Conservation (phyloP, 2,888 invertebrate genomes). For the Stenurella melanura region DNA sequence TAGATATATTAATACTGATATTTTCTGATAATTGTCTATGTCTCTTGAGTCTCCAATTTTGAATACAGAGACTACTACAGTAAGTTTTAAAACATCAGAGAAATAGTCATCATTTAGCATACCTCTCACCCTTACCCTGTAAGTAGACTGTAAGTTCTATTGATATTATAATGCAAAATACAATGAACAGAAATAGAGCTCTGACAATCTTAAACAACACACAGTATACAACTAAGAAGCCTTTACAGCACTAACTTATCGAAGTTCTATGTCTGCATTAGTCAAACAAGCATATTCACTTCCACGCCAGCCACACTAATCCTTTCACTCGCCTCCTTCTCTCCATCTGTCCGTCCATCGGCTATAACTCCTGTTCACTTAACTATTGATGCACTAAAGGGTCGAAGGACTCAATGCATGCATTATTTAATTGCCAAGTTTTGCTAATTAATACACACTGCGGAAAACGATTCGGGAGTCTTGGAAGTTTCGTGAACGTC, state of each 20-base stretch:
- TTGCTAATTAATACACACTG: slow-evolving; percentile 48
- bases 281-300: slow-evolving; percentile 68
- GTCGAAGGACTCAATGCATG: slow-evolving; percentile 42
- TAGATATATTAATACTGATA: too few species aligned
- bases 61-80: too few species aligned
- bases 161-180: too few species aligned
- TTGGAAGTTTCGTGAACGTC: slow-evolving; percentile 12
- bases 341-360: slow-evolving; percentile 56
- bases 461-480: slow-evolving; percentile 4
- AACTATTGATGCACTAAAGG: slow-evolving; percentile 53
- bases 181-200: neutral
- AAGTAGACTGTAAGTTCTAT: too few species aligned
- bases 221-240: slow-evolving; percentile 32
- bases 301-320: slow-evolving; percentile 65
- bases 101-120: too few species aligned
- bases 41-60: too few species aligned
- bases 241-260: slow-evolving; percentile 63
- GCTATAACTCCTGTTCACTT: slow-evolving; percentile 41
- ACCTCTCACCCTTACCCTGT: too few species aligned
- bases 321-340: slow-evolving; percentile 53
- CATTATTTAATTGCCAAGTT: slow-evolving; percentile 47
- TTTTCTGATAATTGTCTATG: too few species aligned
- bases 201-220: neutral
- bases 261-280: slow-evolving; percentile 67
- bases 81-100: too few species aligned